A percentile compares a stretch with the other conserved stretches of the same genome.
These are phyloP conservation scores for Antechinus flavipes DNA, from an alignment of 2,113 vertebrate species.

Conservation along the genomic window DNA sequence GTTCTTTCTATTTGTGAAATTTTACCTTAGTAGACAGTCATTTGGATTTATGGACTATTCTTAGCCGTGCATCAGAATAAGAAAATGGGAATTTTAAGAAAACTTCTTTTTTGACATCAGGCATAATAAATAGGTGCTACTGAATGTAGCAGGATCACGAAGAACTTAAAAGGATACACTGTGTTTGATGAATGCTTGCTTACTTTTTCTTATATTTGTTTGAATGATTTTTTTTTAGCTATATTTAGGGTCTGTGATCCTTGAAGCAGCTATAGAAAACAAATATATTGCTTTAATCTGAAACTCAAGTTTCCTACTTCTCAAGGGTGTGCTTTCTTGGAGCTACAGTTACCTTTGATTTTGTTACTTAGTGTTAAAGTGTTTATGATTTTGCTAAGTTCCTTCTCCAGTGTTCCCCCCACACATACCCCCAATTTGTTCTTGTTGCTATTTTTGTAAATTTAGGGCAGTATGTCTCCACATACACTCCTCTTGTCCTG, in stretches of 20 bases:
- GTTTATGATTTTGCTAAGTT: conserved; percentile 54
- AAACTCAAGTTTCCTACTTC: conserved; percentile 44
- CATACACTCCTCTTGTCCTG: neutral
- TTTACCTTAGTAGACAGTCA: conserved; percentile 6
- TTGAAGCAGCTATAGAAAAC: conserved; percentile 42
- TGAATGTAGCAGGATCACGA: conserved; percentile 9
- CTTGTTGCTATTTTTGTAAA: conserved; percentile 41
- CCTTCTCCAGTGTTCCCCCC: neutral
- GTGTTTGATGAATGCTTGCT: neutral
- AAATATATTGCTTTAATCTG: conserved; percentile 16
- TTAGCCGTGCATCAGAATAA: conserved; percentile 4
- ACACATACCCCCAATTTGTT: neutral
- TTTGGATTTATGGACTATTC: neutral
- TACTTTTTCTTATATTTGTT: neutral
- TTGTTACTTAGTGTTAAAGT: conserved; percentile 37
- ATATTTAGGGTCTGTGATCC: conserved; percentile 41
- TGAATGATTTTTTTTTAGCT: conserved; percentile 27
- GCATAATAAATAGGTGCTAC: too few species aligned
- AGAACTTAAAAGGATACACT: neutral
- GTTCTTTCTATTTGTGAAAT: neutral
- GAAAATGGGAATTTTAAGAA: neutral
- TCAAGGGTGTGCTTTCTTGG: conserved; percentile 49
- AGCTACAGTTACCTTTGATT: conserved; percentile 60
- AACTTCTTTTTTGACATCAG: conserved; percentile 17
- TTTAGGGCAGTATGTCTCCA: neutral